These are phyloP conservation scores for Cheilosia vulpina DNA, from an alignment of 2,888 invertebrate species.

Conservation along the genomic window DNA sequence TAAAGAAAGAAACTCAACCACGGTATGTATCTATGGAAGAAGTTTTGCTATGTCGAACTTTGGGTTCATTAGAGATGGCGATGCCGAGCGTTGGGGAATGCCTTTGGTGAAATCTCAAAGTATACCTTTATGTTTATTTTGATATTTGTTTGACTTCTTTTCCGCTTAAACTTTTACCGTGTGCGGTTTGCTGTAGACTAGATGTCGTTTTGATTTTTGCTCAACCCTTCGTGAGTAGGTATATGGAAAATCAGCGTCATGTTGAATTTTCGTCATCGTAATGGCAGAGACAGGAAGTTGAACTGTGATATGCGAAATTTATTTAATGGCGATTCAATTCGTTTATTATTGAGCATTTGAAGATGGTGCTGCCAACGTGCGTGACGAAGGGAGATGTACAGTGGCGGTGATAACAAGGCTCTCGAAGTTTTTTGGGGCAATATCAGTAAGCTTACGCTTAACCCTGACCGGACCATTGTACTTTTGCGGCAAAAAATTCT, in stretches of 20 bases:
- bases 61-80: constrained; percentile 58
- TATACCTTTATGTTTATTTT: constrained; percentile 66
- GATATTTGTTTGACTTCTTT: constrained; percentile 60
- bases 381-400: not conserved
- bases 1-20: constrained; percentile 23
- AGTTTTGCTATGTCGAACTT: constrained; percentile 35
- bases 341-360: not conserved
- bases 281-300: constrained; percentile 17
- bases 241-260: constrained; percentile 5
- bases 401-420: not conserved
- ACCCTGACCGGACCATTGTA: too few relatives aligned
- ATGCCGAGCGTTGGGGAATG: constrained; percentile 47
- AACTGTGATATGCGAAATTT: constrained; percentile 14
- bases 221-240: not conserved
- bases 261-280: constrained; percentile 8
- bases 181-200: constrained; percentile 11
- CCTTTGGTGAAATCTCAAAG: constrained; percentile 63
- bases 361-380: not conserved
- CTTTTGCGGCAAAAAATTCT: too few relatives aligned
- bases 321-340: constrained; percentile 17
- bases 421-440: not conserved
- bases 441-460: too few relatives aligned
- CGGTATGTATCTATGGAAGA: constrained; percentile 17
- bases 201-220: constrained; percentile 18
- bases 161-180: constrained; percentile 50